A percentile compares a stretch with the other conserved stretches of the same genome.
Conservation (phyloP, 2,888 invertebrate genomes). For the Apotomis turbidana region DNA sequence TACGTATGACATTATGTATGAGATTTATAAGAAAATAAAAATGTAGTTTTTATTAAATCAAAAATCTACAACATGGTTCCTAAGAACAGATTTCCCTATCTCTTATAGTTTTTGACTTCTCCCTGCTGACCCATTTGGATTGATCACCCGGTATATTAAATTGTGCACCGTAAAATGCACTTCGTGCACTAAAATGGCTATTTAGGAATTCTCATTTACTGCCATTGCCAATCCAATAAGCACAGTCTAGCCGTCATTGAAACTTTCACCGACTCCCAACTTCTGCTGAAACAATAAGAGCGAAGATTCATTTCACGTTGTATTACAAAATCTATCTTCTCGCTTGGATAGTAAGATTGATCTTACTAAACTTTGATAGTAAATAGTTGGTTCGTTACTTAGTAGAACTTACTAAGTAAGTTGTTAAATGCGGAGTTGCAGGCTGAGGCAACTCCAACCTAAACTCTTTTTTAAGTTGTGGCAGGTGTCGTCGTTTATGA, state of each 20-base stretch:
- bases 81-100: too few species aligned
- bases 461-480: neutral
- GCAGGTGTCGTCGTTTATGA: too few species aligned
- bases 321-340: neutral
- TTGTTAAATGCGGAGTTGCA: neutral
- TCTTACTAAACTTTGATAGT: neutral
- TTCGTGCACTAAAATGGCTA: neutral
- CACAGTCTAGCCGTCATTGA: neutral
- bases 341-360: neutral
- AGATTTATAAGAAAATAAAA: too few species aligned
- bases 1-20: too few species aligned
- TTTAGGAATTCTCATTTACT: slow-evolving; percentile 4
- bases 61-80: too few species aligned
- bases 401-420: neutral
- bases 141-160: too few species aligned
- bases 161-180: too few species aligned
- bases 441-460: neutral
- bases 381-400: neutral
- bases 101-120: too few species aligned
- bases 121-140: too few species aligned
- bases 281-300: neutral
- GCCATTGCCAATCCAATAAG: neutral
- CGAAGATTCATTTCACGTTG: neutral
- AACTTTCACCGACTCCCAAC: neutral
- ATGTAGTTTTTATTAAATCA: too few species aligned